These are phyloP conservation scores for Amniataba percoides DNA, from an alignment of 2,797 vertebrate genomes.

Conservation along the genomic window DNA sequence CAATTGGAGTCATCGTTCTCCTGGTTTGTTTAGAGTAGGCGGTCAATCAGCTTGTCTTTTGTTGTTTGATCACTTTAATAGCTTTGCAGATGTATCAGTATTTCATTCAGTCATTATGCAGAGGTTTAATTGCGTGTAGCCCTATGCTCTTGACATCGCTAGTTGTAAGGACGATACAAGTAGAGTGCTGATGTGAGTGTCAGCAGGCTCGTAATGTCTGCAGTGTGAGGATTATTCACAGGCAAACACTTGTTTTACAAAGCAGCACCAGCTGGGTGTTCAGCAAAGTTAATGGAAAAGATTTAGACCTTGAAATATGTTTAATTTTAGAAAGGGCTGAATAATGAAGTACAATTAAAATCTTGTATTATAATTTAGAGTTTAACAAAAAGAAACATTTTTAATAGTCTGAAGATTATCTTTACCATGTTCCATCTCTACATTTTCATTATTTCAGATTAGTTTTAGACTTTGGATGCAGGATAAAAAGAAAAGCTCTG, in stretches of 20 bases:
- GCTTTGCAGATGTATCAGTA: neutral
- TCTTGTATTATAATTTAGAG: neutral
- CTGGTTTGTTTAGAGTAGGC: slow-evolving; percentile 37
- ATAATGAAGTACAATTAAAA: neutral
- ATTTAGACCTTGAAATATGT: neutral
- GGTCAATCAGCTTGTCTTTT: slow-evolving; percentile 26
- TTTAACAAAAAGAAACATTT: neutral
- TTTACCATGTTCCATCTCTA: neutral
- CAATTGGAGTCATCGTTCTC: slow-evolving; percentile 51
- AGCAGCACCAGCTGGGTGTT: neutral
- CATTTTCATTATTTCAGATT: neutral
- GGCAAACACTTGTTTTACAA: neutral
- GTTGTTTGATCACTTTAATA: slow-evolving; percentile 28
- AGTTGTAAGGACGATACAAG: neutral
- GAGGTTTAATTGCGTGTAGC: neutral
- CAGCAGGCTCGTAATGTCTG: neutral
- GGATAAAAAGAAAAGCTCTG: neutral
- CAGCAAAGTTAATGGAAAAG: neutral
- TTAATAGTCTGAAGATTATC: neutral
- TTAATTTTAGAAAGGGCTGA: neutral
- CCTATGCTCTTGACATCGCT: neutral
- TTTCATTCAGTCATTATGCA: neutral
- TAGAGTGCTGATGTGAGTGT: neutral
- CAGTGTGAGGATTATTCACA: neutral
- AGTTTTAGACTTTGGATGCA: neutral